Conservation (phyloP, 1,140 invertebrate species). For the Dendrolimus kikuchii region DNA sequence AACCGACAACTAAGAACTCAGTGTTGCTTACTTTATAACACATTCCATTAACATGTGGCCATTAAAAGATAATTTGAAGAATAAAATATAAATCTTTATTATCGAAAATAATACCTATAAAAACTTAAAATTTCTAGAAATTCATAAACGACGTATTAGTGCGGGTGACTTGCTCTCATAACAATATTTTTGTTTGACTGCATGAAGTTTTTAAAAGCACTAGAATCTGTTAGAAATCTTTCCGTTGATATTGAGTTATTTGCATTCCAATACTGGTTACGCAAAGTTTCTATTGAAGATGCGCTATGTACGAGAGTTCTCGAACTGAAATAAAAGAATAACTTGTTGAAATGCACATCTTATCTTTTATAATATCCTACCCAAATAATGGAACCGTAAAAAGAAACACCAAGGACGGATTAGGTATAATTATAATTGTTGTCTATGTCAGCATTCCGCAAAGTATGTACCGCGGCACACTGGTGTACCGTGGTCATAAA, state of each 20-base stretch:
- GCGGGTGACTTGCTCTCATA: constrained; percentile 9
- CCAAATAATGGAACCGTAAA: no score
- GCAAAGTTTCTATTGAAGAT: neutral
- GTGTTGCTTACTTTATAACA: no score
- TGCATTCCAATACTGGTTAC: neutral
- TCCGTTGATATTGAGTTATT: constrained; percentile 21
- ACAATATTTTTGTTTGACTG: constrained; percentile 30
- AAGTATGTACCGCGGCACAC: no score
- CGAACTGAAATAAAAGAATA: constrained; percentile 23
- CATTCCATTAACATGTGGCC: no score
- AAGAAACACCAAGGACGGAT: no score
- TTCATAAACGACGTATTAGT: constrained; percentile 3
- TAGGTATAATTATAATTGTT: no score
- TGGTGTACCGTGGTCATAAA: no score
- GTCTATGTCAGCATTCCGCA: no score
- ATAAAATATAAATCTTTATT: no score
- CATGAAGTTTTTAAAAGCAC: constrained; percentile 47
- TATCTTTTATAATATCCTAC: neutral
- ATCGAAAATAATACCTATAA: neutral
- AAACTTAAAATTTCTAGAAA: constrained; percentile 1
- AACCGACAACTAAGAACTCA: no score
- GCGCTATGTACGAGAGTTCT: constrained; percentile 14
- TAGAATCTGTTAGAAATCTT: constrained; percentile 43
- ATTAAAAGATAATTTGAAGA: no score
- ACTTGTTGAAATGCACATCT: constrained; percentile 3